These are phyloP conservation scores for Pteronura brasiliensis DNA, from an alignment of 2,113 vertebrate species.

Conservation along the genomic window DNA sequence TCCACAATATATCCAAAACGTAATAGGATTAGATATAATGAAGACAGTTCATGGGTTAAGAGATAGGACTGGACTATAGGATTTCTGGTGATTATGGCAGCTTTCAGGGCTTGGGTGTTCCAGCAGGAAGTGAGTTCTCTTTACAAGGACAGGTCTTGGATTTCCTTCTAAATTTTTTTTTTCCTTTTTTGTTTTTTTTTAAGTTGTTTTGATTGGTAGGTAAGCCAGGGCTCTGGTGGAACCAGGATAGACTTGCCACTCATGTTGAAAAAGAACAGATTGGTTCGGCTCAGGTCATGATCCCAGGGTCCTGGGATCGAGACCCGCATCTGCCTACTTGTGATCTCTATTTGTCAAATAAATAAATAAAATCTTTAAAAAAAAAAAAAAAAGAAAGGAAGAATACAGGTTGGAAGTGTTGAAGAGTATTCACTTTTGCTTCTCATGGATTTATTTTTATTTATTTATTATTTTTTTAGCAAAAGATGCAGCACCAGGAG, in stretches of 20 bases:
- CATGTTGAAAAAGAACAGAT: background rate
- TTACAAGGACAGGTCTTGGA: background rate
- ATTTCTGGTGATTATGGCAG: background rate
- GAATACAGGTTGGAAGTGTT: background rate
- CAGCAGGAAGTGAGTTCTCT: background rate
- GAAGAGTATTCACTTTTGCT: background rate
- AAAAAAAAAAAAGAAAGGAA: background rate
- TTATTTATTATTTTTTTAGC: background rate
- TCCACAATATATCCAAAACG: background rate
- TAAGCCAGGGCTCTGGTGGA: background rate
- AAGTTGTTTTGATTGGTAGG: background rate
- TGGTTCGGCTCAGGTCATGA: no score
- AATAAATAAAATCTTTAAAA: no score
- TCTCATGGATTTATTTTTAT: background rate
- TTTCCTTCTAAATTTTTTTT: background rate
- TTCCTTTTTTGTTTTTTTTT: no score
- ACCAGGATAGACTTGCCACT: background rate
- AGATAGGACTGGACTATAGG: background rate
- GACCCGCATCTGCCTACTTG: no score
- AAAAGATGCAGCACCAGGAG: background rate
- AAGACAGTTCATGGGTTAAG: background rate
- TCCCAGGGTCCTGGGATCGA: no score
- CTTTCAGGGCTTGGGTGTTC: background rate
- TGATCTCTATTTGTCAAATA: no score
- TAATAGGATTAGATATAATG: background rate